Base-by-base conservation (phyloP, 1,140 invertebrate species). In the Goniozus legneri region DNA sequence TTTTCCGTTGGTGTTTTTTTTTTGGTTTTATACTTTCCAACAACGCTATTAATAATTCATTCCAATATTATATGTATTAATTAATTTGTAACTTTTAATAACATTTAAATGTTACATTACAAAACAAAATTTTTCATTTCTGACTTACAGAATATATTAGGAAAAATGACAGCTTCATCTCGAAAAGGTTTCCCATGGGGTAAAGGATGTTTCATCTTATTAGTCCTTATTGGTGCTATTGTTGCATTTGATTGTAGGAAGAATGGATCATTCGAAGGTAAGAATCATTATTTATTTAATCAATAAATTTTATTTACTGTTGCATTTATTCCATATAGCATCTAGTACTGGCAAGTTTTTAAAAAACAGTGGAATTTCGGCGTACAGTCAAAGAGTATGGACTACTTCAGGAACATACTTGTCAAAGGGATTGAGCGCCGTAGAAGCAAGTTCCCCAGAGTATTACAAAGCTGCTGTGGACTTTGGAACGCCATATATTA, bases 361-460 rank as follows among this genome's bases (percentile, higher is more conserved):
- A 35, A 81, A 80, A 50, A 79, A 82, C 46, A 78, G 77, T 13
- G 84, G 84, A 27, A 67, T 82, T 8, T 58, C 81, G 40, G 79
- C 79, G 33, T 80, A 84, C 52, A 81, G 77, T 39, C 77, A 85
- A 50, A 78, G 76, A 36, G 79, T 74, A 3, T 84, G 80, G 79
- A 74, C 78, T 40, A 74, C 69, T 21, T 68, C 79, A 1, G 73
- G 82, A 54, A 66, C 77, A 0, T 79, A 80, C 20, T 79, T 78
- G 2, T 77, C 79, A 1, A 74, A 80, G 43, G 78, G 79, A 8
- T 81, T 82, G 47, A 74, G 81, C 47, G 84, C 80, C 76, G 62
- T 84, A 32, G 81, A 88, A 57, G 75, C 80, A 14, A 82, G 79
- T 60, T 80, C 81, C n/a, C 86, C 86, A 1, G 72, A 82, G 13